Evolutionary conservation across 2,113 vertebrate genomes (phyloP).

Genomic region (Gobio gobio): DNA sequence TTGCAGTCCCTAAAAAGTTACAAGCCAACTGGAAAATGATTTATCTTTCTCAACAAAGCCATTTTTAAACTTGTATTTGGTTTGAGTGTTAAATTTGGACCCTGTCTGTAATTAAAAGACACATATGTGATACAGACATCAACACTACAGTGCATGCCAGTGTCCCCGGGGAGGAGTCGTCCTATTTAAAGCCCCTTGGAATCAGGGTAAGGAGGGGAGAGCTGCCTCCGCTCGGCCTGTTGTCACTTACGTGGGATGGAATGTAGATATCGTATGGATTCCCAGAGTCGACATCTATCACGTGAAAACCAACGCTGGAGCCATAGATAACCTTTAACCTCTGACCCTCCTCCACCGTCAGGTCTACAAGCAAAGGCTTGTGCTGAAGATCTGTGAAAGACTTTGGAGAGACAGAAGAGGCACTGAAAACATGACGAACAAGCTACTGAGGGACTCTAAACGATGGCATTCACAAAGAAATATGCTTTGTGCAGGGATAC

Average conservation of each 20-base stretch:
- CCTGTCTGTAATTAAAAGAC: conserved; percentile 26
- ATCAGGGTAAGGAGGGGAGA: conserved; percentile 36
- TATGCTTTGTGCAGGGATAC: not conserved
- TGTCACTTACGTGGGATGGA: conserved; percentile 92
- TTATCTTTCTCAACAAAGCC: not conserved
- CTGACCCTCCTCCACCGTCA: conserved; percentile 98
- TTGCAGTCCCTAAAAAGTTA: not conserved
- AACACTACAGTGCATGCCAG: not conserved
- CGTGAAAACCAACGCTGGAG: conserved; percentile 97
- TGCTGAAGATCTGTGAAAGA: conserved; percentile 99
- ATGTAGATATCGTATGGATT: conserved; percentile 99
- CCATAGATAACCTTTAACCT: conserved; percentile 99
- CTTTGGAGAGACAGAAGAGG: conserved; percentile 73
- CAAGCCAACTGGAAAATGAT: not conserved
- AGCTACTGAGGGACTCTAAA: too few species aligned
- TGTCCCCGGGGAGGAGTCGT: conserved; percentile 19
- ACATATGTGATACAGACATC: conserved; percentile 23
- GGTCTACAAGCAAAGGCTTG: conserved; percentile 93
- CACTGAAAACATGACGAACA: not conserved
- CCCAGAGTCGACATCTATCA: conserved; percentile 98
- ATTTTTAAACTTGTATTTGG: not conserved
- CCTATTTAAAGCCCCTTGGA: conserved; percentile 23
- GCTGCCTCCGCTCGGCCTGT: conserved; percentile 35
- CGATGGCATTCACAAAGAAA: not conserved
- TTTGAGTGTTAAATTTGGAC: conserved; percentile 28